phyloP scores from a whole-genome alignment of 2,888 invertebrate species.

The Orchesellides sinensis region DNA sequence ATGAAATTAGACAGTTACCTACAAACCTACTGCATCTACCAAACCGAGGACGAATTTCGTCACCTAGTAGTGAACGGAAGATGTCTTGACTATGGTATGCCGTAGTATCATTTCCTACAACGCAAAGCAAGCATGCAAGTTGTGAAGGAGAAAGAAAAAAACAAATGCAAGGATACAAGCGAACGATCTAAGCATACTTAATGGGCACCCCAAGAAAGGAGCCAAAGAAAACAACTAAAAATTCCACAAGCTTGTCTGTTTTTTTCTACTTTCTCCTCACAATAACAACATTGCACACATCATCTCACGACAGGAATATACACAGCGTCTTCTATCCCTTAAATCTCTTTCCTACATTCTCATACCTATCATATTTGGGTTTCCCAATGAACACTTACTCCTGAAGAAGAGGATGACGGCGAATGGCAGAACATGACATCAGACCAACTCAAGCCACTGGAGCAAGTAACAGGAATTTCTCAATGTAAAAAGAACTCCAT shows the following conservation, averaged over 20 bases:
- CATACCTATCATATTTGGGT: neutral
- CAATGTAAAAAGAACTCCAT: conserved; percentile 8
- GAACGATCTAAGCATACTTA: conserved; percentile 24
- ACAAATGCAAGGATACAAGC: neutral
- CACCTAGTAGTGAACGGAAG: too few relatives aligned
- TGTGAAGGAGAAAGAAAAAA: neutral
- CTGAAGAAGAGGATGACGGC: neutral
- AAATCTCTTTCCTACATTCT: neutral
- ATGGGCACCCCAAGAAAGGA: neutral
- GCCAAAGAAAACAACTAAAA: neutral
- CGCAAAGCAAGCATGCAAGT: too few relatives aligned
- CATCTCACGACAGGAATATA: neutral
- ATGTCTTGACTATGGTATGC: too few relatives aligned
- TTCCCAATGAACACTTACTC: conserved; percentile 3
- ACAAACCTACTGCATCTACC: too few relatives aligned
- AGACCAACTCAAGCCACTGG: neutral
- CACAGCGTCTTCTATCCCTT: neutral
- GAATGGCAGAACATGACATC: neutral
- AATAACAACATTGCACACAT: neutral
- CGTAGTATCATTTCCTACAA: too few relatives aligned
- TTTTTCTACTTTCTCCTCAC: neutral
- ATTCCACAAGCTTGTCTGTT: conserved; percentile 5
- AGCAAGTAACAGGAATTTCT: neutral
- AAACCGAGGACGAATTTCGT: too few relatives aligned
- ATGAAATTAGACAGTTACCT: too few relatives aligned